Percentiles rank a stretch among this genome's conserved stretches.
These are phyloP conservation scores for Andrena praecox DNA, from an alignment of 2,888 invertebrate species.

Conservation along the genomic window DNA sequence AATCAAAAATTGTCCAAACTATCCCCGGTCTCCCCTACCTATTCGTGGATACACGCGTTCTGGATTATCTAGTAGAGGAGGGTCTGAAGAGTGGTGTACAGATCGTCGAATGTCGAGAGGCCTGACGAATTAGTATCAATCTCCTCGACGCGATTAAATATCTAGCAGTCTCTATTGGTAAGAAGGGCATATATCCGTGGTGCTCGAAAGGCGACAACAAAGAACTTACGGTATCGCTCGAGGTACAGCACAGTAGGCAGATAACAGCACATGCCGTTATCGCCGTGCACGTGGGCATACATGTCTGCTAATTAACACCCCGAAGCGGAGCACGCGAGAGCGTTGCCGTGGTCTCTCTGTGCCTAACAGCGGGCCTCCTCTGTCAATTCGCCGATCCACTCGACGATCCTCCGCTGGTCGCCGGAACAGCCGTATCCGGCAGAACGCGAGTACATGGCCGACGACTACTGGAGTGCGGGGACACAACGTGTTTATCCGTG, in stretches of 20 bases:
- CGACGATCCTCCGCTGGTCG: constrained; percentile 48
- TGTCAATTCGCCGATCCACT: constrained; percentile 56
- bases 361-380: constrained; percentile 37
- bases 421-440: constrained; percentile 47
- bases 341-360: constrained; percentile 32
- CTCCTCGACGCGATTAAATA: neutral
- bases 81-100: neutral
- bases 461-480: constrained; percentile 6
- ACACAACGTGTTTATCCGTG: constrained; percentile 14
- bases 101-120: no score
- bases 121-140: neutral
- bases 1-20: no score
- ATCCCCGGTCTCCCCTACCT: no score
- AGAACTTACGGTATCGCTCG: constrained; percentile 82
- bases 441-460: constrained; percentile 42
- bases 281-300: constrained; percentile 82
- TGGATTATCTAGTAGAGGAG: constrained; percentile 17
- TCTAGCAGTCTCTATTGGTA: no score
- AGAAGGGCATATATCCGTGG: neutral
- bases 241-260: constrained; percentile 81
- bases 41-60: neutral
- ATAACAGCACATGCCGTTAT: constrained; percentile 84
- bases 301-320: constrained; percentile 74
- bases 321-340: constrained; percentile 26
- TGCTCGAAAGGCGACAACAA: neutral